phyloP scores from a whole-genome alignment of 2,113 vertebrate species.

The Dendropsophus ebraccatus region DNA sequence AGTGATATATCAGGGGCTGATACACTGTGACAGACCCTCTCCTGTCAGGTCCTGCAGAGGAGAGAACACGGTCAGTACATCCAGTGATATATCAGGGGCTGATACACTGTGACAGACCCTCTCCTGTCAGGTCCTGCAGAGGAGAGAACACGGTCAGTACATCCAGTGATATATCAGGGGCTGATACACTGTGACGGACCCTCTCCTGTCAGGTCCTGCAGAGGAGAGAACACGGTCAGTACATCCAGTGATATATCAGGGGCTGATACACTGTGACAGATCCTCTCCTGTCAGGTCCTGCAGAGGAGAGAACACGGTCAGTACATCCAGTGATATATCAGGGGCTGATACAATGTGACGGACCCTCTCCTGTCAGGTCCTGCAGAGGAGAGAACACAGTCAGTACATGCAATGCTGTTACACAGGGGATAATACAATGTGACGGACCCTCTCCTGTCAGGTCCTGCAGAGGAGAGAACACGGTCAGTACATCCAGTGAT shows the following conservation, averaged over 20 bases:
- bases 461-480: no score
- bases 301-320: no score
- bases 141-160: neutral
- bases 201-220: slow-evolving; percentile 91
- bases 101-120: neutral
- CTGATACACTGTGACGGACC: neutral
- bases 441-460: no score
- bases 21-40: slow-evolving; percentile 57
- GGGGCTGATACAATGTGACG: no score
- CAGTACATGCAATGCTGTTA: no score
- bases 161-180: neutral
- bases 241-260: neutral
- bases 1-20: neutral
- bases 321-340: no score
- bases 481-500: no score
- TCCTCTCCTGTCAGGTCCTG: no score
- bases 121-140: slow-evolving; percentile 88
- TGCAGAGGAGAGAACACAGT: no score
- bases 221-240: neutral
- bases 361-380: no score
- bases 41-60: slow-evolving; percentile 85
- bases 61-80: neutral
- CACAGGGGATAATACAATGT: no score
- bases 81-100: neutral
- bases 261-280: neutral